Base-by-base conservation (phyloP, 2,113 vertebrate species). In the Callorhinus ursinus region DNA sequence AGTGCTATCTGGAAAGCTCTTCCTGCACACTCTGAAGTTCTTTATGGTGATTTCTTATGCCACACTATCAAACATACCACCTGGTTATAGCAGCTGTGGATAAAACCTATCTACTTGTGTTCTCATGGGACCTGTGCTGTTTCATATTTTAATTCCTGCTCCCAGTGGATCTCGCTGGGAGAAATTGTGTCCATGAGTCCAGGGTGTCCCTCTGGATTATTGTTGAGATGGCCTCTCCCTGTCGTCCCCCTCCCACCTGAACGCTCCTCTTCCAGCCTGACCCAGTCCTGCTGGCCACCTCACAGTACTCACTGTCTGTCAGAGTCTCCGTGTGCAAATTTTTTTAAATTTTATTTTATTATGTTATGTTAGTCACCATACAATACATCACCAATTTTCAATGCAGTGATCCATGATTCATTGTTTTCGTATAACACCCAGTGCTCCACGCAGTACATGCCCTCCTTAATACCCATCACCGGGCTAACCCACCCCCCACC, bases 61-160 rank as follows among this genome's bases (percentile, higher is more conserved):
- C 85, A 39, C 80, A 80, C 90, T 93, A 69, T 88, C 95, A 87
- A 86, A 33, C 84, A 19, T 7, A 72, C 59, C 86, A 96, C 96
- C 92, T 89, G 88, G 89, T 59, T 95, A 13, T 39, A 51, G 51
- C 77, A 59, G 33, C 65, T 92, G 72, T 42, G 88, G 84, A 19
- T n/a, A 72, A 95, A 92, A 69, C 55, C 91, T 88, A 76, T 77
- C 88, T 91, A 33, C 77, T 87, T 76, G 77, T 59, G 15, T 82
- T 63, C 63, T 67, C n/a, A 4, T 0, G 0, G 61, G 36, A 55
- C 0, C n/a, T 46, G 49, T 79, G 21, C 69, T 39, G 2, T 16
- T 83, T 57, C 79, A 36, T 87, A 69, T 87, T 91, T 89, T 85
- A 92, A 90, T 95, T 95, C 39, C 61, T 7, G 39, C 61, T 36